Percentiles rank a stretch among this genome's conserved stretches.
Evolutionary conservation across 2,888 invertebrate genomes (phyloP).

Genomic region (Platypus cylindrus): DNA sequence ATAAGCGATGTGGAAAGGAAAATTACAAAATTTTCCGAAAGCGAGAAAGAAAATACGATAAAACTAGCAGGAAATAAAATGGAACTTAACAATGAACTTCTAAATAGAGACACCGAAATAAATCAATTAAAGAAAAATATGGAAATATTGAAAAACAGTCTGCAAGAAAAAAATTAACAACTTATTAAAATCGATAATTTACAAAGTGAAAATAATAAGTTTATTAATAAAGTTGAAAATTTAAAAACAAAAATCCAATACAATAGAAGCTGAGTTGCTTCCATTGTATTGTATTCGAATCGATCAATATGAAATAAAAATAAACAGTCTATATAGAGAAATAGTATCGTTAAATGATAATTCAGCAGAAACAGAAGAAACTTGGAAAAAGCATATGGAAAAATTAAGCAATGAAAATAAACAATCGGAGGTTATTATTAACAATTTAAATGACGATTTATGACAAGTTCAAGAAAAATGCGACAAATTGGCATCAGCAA

Average conservation of each 20-base stretch:
- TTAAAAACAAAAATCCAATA: constrained; percentile 26
- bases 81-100: constrained; percentile 32
- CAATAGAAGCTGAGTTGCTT: constrained; percentile 28
- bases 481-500: no score
- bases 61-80: constrained; percentile 33
- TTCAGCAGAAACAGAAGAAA: no score
- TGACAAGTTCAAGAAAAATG: no score
- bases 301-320: no score
- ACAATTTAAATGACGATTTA: no score
- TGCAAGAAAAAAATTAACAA: constrained; percentile 19
- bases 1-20: constrained; percentile 28
- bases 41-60: constrained; percentile 32
- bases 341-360: no score
- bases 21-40: constrained; percentile 17
- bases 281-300: no score
- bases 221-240: constrained; percentile 31
- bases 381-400: no score
- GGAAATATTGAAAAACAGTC: constrained; percentile 23
- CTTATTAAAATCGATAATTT: constrained; percentile 28
- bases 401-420: no score
- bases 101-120: constrained; percentile 31
- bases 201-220: constrained; percentile 30
- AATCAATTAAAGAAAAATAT: constrained; percentile 28
- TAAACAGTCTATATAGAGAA: no score
- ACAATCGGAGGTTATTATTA: no score